These are phyloP conservation scores for Leptoteleia sp. DNA, from an alignment of 1,140 invertebrate genomes.

Conservation along the genomic window DNA sequence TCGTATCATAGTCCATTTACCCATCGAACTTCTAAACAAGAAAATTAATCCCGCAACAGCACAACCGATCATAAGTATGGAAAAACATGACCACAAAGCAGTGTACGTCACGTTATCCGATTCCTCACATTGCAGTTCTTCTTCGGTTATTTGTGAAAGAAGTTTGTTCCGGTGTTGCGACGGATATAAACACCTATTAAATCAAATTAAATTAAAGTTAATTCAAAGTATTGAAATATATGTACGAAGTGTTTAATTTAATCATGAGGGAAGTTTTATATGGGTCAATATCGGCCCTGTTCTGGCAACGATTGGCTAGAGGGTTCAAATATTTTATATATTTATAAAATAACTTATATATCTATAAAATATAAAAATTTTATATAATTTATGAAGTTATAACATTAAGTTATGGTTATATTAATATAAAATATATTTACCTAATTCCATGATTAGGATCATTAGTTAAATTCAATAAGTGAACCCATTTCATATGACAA, in stretches of 20 bases:
- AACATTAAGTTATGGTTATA: no score
- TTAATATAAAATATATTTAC: conserved; percentile 64
- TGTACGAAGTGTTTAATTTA: no score
- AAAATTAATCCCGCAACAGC: conserved; percentile 65
- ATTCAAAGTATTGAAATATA: conserved; percentile 7
- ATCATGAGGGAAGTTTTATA: no score
- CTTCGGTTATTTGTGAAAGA: conserved; percentile 68
- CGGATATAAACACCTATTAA: conserved; percentile 73
- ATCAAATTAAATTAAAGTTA: conserved; percentile 13
- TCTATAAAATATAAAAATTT: no score
- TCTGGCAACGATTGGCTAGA: no score
- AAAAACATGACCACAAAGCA: conserved; percentile 70
- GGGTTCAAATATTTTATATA: no score
- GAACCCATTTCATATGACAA: conserved; percentile 78
- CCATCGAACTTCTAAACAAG: conserved; percentile 69
- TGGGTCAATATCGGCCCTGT: no score
- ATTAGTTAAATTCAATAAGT: conserved; percentile 66
- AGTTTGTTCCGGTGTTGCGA: conserved; percentile 61
- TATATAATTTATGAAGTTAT: no score
- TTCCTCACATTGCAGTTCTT: conserved; percentile 73
- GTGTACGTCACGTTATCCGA: conserved; percentile 60
- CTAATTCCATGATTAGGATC: conserved; percentile 71
- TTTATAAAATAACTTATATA: no score
- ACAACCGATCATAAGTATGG: conserved; percentile 66
- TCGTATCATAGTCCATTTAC: conserved; percentile 72